Conservation (phyloP, 2,888 invertebrate genomes). For the Lutraria lutraria region DNA sequence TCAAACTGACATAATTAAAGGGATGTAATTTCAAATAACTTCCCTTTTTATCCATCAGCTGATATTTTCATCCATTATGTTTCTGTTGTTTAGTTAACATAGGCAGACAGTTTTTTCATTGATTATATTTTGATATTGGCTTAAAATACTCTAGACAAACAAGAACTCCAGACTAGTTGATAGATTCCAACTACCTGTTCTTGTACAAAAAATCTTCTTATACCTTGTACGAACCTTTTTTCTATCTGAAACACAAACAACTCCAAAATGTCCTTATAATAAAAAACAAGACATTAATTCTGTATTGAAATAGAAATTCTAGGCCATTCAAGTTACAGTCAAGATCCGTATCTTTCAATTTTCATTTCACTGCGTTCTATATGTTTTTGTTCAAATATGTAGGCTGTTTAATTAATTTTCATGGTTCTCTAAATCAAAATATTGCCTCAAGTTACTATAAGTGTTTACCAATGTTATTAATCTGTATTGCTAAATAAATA, state of each 20-base stretch:
- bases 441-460: conserved; percentile 13
- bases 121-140: conserved; percentile 4
- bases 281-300: conserved; percentile 19
- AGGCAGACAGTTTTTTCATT: conserved; percentile 5
- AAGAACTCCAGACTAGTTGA: background rate
- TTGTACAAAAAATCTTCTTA: background rate
- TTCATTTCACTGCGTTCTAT: background rate
- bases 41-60: background rate
- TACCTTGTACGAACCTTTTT: background rate
- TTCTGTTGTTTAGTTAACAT: background rate
- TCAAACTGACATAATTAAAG: background rate
- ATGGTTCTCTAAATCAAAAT: conserved; percentile 17
- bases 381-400: background rate
- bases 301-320: conserved; percentile 6
- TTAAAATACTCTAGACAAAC: background rate
- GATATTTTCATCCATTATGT: conserved; percentile 9
- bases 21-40: background rate
- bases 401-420: background rate
- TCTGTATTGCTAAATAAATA: conserved; percentile 1
- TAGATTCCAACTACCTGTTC: background rate
- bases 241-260: background rate
- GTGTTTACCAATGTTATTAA: conserved; percentile 21
- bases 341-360: background rate
- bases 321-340: background rate
- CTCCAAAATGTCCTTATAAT: background rate